These are phyloP conservation scores for Sipha maydis DNA, from an alignment of 2,888 invertebrate species.

Conservation along the genomic window DNA sequence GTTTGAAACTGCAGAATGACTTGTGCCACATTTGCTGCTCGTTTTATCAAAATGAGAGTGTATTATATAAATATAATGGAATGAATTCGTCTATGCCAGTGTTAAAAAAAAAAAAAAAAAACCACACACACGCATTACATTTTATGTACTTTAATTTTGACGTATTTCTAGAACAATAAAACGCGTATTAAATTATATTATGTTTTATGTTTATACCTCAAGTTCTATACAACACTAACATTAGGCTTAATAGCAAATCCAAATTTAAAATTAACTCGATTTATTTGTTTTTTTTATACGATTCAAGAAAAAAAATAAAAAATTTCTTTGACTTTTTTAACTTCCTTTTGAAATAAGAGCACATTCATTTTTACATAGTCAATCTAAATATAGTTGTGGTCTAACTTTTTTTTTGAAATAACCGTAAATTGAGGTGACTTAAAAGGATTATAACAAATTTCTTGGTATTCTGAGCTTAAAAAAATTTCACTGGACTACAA, in stretches of 20 bases:
- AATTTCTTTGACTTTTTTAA: no score
- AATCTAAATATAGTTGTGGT: no score
- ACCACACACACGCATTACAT: neutral
- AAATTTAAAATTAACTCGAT: neutral
- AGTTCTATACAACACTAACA: neutral
- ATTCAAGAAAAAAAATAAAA: neutral
- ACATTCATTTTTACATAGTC: neutral
- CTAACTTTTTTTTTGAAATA: no score
- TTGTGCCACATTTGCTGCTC: neutral
- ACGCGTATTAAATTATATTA: neutral
- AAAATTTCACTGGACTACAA: no score
- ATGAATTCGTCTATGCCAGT: neutral
- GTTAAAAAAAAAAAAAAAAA: constrained; percentile 1
- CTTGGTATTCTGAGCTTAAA: no score
- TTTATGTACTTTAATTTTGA: neutral
- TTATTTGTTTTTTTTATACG: neutral
- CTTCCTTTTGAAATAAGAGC: neutral
- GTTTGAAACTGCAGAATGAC: neutral
- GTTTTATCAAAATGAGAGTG: neutral
- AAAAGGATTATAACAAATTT: no score
- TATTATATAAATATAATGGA: neutral
- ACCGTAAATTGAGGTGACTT: no score
- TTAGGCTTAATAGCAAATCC: neutral
- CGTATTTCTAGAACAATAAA: neutral
- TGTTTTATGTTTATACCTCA: neutral